Percentiles rank a stretch among this genome's conserved stretches.
Conservation (phyloP, 2,888 invertebrate species). For the Agonum fuliginosum region DNA sequence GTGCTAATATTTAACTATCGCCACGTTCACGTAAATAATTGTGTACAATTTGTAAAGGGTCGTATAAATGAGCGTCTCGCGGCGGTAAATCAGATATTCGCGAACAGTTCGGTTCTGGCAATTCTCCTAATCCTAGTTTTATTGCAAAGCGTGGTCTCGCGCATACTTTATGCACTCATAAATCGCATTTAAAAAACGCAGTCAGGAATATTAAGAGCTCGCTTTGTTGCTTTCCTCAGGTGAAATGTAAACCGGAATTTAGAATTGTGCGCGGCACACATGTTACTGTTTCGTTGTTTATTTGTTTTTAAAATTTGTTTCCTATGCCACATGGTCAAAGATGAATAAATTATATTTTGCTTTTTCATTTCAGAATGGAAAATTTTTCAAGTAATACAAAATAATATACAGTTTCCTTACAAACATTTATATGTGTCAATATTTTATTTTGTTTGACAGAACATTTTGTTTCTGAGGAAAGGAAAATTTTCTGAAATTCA, state of each 20-base stretch:
- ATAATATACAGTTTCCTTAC: too few relatives aligned
- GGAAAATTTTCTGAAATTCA: too few relatives aligned
- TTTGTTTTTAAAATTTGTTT: slow-evolving; percentile 45
- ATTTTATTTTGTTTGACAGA: too few relatives aligned
- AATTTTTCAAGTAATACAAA: too few relatives aligned
- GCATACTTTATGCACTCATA: slow-evolving; percentile 41
- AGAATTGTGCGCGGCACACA: neutral
- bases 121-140: slow-evolving; percentile 52
- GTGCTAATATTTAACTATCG: slow-evolving; percentile 32
- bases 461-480: too few relatives aligned
- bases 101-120: slow-evolving; percentile 44
- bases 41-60: slow-evolving; percentile 10
- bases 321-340: slow-evolving; percentile 12
- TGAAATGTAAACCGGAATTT: slow-evolving; percentile 38
- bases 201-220: slow-evolving; percentile 38
- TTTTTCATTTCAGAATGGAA: neutral
- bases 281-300: slow-evolving; percentile 22
- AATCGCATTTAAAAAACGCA: slow-evolving; percentile 44
- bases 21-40: slow-evolving; percentile 20
- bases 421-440: too few relatives aligned
- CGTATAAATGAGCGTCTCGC: slow-evolving; percentile 36
- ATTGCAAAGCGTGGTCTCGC: slow-evolving; percentile 30
- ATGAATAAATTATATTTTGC: neutral
- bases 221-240: slow-evolving; percentile 6
- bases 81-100: slow-evolving; percentile 30